Conservation (phyloP, 2,797 vertebrate genomes). For the Protonibea diacanthus region DNA sequence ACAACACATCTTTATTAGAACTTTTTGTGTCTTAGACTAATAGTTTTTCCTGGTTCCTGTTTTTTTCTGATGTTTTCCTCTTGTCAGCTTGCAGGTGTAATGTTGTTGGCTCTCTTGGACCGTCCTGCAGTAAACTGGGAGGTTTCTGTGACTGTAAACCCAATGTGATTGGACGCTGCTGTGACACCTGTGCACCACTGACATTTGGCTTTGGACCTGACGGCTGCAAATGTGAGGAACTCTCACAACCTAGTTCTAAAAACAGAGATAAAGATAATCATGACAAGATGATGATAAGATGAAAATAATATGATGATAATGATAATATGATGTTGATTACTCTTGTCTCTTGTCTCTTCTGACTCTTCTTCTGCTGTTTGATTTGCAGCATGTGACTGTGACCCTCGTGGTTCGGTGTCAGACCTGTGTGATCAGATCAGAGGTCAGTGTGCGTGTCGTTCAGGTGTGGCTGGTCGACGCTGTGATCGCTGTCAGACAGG, state of each 20-base stretch:
- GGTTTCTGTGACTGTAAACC: constrained; percentile 90
- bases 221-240: constrained; percentile 86
- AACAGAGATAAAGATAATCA: too few relatives aligned
- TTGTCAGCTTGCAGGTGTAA: constrained; percentile 89
- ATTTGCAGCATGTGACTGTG: constrained; percentile 87
- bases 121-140: constrained; percentile 85
- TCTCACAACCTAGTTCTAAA: not conserved
- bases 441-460: constrained; percentile 88
- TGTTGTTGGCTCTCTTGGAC: constrained; percentile 78
- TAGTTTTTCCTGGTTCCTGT: too few relatives aligned
- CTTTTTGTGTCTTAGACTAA: too few relatives aligned
- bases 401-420: constrained; percentile 84
- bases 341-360: too few relatives aligned
- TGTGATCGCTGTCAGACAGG: constrained; percentile 86
- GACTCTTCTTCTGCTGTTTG: not conserved
- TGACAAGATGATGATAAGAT: not conserved
- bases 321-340: too few relatives aligned
- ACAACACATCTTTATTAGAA: too few relatives aligned
- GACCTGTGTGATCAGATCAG: constrained; percentile 87
- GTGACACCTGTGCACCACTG: constrained; percentile 87
- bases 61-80: not conserved
- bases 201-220: constrained; percentile 87
- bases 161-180: constrained; percentile 88
- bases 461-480: constrained; percentile 76
- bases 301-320: too few relatives aligned